A percentile compares a stretch with the other conserved stretches of the same genome.
phyloP scores from a whole-genome alignment of 2,113 vertebrate species.

The Ictalurus furcatus region DNA sequence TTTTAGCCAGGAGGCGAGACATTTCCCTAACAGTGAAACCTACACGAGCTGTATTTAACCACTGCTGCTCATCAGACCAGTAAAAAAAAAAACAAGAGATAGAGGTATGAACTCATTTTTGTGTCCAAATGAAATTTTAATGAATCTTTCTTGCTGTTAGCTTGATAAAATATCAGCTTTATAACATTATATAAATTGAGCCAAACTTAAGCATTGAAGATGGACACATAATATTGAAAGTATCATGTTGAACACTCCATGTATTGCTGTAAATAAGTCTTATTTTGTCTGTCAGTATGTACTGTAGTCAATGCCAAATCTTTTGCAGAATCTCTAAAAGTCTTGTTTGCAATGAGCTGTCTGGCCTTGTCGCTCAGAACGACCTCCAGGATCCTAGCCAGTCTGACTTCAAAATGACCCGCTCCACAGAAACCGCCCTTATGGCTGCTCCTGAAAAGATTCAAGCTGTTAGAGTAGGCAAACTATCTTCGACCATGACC shows the following conservation, averaged over 20 bases:
- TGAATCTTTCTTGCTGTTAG: not conserved
- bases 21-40: not conserved
- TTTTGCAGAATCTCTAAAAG: not conserved
- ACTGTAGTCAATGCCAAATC: not conserved
- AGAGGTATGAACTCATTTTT: not conserved
- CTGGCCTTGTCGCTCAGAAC: not conserved
- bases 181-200: not conserved
- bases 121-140: not conserved
- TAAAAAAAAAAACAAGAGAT: not conserved
- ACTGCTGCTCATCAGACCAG: not conserved
- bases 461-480: not conserved
- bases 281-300: not conserved
- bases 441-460: not conserved
- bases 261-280: not conserved
- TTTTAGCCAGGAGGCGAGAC: not conserved
- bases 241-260: not conserved
- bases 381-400: not conserved
- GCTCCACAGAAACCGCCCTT: not conserved
- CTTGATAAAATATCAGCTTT: not conserved
- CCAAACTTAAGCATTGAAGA: not conserved
- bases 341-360: not conserved
- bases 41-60: not conserved
- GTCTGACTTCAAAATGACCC: not conserved
- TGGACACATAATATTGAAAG: not conserved
- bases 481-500: not conserved